phyloP scores from a whole-genome alignment of 1,140 invertebrate species.

The Eupristina koningsbergeri region DNA sequence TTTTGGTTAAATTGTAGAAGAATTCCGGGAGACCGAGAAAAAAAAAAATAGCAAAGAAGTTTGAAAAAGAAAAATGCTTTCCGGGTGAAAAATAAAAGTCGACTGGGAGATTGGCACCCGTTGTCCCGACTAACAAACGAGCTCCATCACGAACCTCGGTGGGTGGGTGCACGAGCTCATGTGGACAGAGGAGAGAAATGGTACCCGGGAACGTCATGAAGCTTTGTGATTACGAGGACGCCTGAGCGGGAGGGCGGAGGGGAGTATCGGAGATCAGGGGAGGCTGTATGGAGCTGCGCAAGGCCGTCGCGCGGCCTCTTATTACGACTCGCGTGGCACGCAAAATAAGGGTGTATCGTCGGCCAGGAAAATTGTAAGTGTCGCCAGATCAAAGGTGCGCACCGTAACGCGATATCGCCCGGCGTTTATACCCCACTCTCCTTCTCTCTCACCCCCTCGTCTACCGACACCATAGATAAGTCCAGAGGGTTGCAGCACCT shows the following conservation, averaged over 20 bases:
- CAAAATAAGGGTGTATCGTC: constrained; percentile 74
- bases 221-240: constrained; percentile 69
- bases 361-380: constrained; percentile 74
- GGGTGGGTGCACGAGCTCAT: neutral
- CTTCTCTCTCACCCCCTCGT: neutral
- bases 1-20: no score
- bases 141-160: neutral
- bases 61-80: neutral
- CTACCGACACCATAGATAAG: neutral
- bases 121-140: neutral
- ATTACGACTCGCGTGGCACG: constrained; percentile 72
- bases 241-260: no score
- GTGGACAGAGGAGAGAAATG: neutral
- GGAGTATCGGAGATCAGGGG: no score
- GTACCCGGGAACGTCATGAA: constrained; percentile 54
- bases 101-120: neutral
- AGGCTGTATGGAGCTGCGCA: constrained; percentile 35
- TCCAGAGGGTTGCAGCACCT: neutral
- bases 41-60: neutral
- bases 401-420: constrained; percentile 72
- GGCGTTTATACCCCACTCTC: constrained; percentile 45
- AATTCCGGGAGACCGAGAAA: no score
- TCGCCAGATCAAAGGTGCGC: constrained; percentile 72
- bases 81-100: neutral
- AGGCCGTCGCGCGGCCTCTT: constrained; percentile 59